These are phyloP conservation scores for Microcaecilia unicolor DNA, from an alignment of 2,797 vertebrate genomes.

Conservation along the genomic window DNA sequence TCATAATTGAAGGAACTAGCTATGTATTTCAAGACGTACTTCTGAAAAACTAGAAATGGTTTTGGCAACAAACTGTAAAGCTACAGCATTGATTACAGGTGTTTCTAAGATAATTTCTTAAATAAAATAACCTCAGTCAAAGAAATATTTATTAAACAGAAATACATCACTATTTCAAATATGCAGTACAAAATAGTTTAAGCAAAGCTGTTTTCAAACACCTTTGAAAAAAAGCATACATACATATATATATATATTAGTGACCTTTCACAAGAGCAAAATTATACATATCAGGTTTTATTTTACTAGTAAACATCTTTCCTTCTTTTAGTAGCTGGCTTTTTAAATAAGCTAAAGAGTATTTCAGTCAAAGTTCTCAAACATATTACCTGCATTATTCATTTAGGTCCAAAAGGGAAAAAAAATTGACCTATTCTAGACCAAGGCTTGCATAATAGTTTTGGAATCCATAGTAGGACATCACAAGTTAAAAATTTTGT, in stretches of 20 bases:
- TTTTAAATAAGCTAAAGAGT: too few relatives aligned
- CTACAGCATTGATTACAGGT: too few relatives aligned
- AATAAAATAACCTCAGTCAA: conserved; percentile 23
- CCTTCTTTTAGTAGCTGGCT: too few relatives aligned
- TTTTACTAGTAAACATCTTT: too few relatives aligned
- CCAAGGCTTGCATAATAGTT: background rate
- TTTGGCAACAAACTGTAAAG: too few relatives aligned
- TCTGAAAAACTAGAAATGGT: too few relatives aligned
- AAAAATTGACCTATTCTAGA: background rate
- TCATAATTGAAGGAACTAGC: too few relatives aligned
- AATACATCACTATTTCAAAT: conserved; percentile 6
- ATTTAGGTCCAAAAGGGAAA: too few relatives aligned
- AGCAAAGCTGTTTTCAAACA: conserved; percentile 7
- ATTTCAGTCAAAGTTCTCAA: too few relatives aligned
- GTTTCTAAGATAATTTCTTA: too few relatives aligned
- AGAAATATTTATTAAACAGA: conserved; percentile 11
- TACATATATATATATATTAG: conserved; percentile 1
- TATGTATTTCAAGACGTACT: too few relatives aligned
- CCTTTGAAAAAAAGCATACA: background rate
- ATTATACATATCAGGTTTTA: background rate
- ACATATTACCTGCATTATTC: too few relatives aligned
- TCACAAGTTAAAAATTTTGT: conserved; percentile 18
- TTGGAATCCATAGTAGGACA: conserved; percentile 19
- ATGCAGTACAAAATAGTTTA: background rate
- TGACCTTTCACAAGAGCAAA: background rate